phyloP scores from a whole-genome alignment of 1,140 invertebrate species.

The Metopolophium dirhodum region DNA sequence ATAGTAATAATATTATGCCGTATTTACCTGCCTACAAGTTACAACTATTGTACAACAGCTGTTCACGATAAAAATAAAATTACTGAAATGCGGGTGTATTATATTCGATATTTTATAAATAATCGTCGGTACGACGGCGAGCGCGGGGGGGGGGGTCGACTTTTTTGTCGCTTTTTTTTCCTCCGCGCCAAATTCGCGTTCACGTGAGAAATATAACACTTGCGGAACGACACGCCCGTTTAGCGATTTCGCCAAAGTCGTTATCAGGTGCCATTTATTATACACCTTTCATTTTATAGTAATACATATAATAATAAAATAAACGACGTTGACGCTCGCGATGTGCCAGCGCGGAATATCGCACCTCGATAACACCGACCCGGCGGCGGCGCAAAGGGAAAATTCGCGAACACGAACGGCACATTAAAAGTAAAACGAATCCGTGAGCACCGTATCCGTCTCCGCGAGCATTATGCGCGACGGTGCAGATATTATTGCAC shows the following conservation, averaged over 20 bases:
- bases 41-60: neutral
- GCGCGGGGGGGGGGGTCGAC: too few species aligned
- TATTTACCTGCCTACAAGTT: neutral
- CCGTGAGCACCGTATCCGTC: neutral
- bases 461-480: neutral
- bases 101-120: neutral
- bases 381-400: neutral
- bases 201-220: neutral
- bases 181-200: neutral
- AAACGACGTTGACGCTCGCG: neutral
- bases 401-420: neutral
- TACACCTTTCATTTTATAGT: neutral
- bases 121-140: neutral
- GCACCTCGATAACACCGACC: neutral
- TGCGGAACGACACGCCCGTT: neutral
- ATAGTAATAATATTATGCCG: neutral
- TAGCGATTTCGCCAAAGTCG: neutral
- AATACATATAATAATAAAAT: neutral
- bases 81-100: neutral
- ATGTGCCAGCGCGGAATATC: conserved; percentile 16
- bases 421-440: neutral
- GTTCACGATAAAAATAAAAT: neutral
- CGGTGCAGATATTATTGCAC: neutral
- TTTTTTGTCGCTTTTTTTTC: neutral
- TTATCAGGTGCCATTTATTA: neutral